Conservation (phyloP, 2,113 vertebrate species). For the Ictalurus furcatus region DNA sequence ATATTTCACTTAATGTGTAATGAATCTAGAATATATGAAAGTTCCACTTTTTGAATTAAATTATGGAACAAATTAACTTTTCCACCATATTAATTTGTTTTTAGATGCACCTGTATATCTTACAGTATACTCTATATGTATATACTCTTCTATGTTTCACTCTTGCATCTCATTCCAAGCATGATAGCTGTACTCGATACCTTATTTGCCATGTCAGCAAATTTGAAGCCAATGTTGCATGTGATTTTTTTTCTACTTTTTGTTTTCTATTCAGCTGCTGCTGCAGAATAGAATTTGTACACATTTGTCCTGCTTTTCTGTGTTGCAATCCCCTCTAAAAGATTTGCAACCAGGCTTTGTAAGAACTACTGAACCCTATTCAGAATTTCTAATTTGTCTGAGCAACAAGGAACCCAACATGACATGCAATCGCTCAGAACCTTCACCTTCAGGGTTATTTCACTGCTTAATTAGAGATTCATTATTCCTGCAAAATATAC, state of each 20-base stretch:
- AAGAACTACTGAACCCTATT: constrained; percentile 40
- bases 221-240: neutral
- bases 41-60: too few relatives aligned
- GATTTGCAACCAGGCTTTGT: neutral
- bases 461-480: constrained; percentile 55
- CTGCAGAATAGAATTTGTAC: neutral
- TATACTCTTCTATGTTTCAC: neutral
- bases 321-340: neutral
- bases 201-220: neutral
- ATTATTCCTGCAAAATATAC: constrained; percentile 49
- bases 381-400: constrained; percentile 41
- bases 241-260: neutral
- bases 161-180: neutral
- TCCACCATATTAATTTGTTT: too few relatives aligned
- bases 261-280: constrained; percentile 1
- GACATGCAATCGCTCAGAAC: constrained; percentile 46
- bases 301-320: neutral
- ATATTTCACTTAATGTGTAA: too few relatives aligned
- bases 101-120: neutral
- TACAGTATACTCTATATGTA: neutral
- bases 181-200: neutral
- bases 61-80: too few relatives aligned
- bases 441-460: constrained; percentile 51
- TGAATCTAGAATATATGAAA: too few relatives aligned
- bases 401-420: constrained; percentile 49